phyloP scores from a whole-genome alignment of 2,888 invertebrate genomes.

The Eulithis prunata region DNA sequence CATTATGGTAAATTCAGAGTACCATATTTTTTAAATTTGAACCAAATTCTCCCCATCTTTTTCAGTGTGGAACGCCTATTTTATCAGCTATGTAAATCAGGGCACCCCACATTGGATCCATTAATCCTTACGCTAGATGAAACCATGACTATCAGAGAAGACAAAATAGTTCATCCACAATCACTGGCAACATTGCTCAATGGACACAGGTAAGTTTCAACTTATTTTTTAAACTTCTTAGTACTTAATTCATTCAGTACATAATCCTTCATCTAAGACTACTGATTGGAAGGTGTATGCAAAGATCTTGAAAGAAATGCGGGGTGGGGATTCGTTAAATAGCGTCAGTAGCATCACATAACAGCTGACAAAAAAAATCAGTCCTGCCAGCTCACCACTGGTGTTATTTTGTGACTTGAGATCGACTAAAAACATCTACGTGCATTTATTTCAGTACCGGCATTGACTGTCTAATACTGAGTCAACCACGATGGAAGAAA shows the following conservation, averaged over 20 bases:
- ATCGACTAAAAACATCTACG: no score
- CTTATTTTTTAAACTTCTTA: no score
- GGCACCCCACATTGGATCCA: slow-evolving; percentile 95
- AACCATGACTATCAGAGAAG: slow-evolving; percentile 91
- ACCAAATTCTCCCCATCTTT: slow-evolving; percentile 6
- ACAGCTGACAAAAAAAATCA: no score
- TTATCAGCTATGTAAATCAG: slow-evolving; percentile 92
- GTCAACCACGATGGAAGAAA: slow-evolving; percentile 93
- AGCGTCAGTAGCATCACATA: no score
- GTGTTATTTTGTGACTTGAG: no score
- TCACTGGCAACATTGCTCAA: slow-evolving; percentile 93
- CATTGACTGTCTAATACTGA: slow-evolving; percentile 90
- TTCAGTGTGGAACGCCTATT: slow-evolving; percentile 95
- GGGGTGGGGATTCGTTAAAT: no score
- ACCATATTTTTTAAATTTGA: background rate
- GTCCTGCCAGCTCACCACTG: no score
- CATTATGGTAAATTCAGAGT: no score
- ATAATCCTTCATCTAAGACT: no score
- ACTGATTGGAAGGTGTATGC: no score
- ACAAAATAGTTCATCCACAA: slow-evolving; percentile 91
- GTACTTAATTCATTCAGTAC: no score
- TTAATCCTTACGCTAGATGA: slow-evolving; percentile 90
- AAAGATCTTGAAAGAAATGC: no score
- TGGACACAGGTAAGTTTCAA: slow-evolving; percentile 89
- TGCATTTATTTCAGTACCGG: slow-evolving; percentile 81